phyloP scores from a whole-genome alignment of 1,140 invertebrate species.

The Brachionus rotundiformis region DNA sequence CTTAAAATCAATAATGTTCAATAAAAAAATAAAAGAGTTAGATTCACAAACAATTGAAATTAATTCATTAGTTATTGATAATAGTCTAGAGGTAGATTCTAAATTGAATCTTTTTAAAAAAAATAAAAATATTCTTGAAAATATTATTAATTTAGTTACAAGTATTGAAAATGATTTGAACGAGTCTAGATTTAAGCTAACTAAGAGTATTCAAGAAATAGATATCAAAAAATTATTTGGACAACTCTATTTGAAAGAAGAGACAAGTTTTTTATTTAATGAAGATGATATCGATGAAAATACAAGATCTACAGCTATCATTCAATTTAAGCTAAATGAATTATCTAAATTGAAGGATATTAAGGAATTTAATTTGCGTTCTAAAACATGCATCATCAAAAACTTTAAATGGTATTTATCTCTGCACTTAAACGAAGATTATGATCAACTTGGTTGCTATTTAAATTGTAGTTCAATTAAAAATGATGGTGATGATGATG shows the following conservation, averaged over 20 bases:
- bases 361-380: not conserved
- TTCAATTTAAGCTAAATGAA: not conserved
- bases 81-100: not conserved
- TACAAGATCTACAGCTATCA: not conserved
- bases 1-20: not conserved
- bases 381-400: not conserved
- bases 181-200: not conserved
- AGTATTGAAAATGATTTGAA: not conserved
- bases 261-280: not conserved
- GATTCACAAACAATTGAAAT: not conserved
- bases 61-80: not conserved
- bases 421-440: not conserved
- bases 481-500: too few species aligned
- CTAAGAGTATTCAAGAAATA: not conserved
- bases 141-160: not conserved
- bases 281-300: not conserved
- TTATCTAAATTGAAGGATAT: not conserved
- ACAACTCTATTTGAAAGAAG: not conserved
- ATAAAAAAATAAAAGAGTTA: not conserved
- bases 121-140: not conserved
- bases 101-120: not conserved
- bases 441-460: not conserved
- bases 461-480: not conserved
- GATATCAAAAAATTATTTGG: not conserved
- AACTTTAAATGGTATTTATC: not conserved